Conservation (phyloP, 2,113 vertebrate genomes). For the Crotalus helleri region DNA sequence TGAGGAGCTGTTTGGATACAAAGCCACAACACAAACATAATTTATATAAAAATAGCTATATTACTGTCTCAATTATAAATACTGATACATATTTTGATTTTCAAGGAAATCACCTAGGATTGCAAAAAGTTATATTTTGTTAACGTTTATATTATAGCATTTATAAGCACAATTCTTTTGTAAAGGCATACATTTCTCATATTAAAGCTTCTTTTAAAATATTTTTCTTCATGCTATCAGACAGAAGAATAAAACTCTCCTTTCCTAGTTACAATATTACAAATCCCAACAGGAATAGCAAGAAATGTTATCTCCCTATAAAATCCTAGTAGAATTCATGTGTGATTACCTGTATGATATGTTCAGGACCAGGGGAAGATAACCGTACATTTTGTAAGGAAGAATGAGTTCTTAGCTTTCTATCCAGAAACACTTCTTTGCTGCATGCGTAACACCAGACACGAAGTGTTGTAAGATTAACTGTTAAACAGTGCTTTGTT, state of each 20-base stretch:
- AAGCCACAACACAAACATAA: neutral
- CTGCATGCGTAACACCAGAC: slow-evolving; percentile 98
- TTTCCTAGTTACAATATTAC: slow-evolving; percentile 6
- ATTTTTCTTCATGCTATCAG: neutral
- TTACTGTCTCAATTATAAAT: neutral
- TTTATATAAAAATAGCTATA: neutral
- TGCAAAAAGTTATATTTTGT: neutral
- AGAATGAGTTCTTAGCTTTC: slow-evolving; percentile 84
- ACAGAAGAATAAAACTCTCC: neutral
- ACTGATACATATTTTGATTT: neutral
- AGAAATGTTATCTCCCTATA: neutral
- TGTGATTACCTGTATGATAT: slow-evolving; percentile 74
- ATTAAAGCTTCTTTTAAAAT: neutral
- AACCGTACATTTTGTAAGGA: slow-evolving; percentile 69
- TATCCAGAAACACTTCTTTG: slow-evolving; percentile 95
- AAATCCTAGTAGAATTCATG: neutral
- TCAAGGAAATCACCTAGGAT: neutral
- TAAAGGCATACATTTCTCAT: neutral
- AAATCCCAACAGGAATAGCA: neutral
- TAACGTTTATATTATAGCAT: neutral
- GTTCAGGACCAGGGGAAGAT: slow-evolving; percentile 68
- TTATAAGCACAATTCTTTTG: neutral
- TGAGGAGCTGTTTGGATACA: neutral
- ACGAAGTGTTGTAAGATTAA: slow-evolving; percentile 95
- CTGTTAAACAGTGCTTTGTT: slow-evolving; percentile 90